phyloP scores from a whole-genome alignment of 2,113 vertebrate species.

The Theristicus caerulescens region DNA sequence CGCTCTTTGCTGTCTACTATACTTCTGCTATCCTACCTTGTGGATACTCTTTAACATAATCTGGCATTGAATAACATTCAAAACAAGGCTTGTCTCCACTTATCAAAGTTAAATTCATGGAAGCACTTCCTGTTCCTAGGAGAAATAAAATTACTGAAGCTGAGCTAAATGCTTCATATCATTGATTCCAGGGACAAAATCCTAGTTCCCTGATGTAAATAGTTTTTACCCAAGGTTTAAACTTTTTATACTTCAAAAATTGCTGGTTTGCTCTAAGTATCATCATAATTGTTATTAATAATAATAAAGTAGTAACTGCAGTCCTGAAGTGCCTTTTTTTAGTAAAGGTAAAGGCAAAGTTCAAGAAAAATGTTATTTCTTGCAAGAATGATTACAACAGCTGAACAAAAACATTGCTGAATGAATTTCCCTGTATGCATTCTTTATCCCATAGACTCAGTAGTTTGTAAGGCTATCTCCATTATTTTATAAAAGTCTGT shows the following conservation, averaged over 20 bases:
- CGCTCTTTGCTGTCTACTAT: background rate
- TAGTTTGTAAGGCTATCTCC: background rate
- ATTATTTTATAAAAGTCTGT: background rate
- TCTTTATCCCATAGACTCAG: background rate
- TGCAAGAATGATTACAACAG: background rate
- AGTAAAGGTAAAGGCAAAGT: background rate
- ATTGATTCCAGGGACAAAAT: background rate
- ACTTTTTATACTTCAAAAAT: background rate
- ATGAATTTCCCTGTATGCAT: background rate
- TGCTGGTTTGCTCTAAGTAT: background rate
- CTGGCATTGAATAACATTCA: background rate
- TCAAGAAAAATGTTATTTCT: background rate
- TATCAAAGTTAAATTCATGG: constrained; percentile 3
- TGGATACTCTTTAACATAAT: background rate
- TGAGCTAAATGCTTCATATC: background rate
- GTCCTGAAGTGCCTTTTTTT: background rate
- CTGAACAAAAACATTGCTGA: background rate
- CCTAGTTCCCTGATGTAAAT: background rate
- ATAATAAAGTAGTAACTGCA: background rate
- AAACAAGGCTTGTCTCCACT: background rate
- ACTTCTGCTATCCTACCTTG: background rate
- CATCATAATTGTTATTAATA: background rate
- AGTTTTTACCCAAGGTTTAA: background rate
- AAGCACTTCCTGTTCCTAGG: background rate
- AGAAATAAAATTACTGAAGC: constrained; percentile 20